Conservation (phyloP, 2,113 vertebrate species). For the Colius striatus region DNA sequence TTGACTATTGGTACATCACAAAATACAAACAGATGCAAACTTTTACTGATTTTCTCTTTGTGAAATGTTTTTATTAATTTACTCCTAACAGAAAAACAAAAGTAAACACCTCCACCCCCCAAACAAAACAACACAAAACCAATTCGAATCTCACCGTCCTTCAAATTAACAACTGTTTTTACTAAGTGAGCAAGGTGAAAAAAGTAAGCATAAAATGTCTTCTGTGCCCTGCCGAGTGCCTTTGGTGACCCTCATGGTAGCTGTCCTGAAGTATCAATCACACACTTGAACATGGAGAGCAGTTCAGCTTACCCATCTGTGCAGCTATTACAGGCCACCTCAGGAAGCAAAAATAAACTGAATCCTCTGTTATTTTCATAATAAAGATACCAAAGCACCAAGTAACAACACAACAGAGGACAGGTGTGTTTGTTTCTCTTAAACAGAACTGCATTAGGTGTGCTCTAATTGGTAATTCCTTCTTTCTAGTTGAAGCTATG, state of each 20-base stretch:
- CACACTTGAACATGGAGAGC: neutral
- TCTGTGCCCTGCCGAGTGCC: neutral
- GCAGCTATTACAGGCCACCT: neutral
- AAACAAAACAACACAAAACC: neutral
- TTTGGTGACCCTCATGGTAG: neutral
- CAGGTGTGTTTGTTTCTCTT: neutral
- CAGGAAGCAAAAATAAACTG: neutral
- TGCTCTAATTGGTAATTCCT: neutral
- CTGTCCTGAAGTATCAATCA: neutral
- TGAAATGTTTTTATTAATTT: neutral
- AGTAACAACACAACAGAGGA: neutral
- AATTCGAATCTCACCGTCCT: neutral
- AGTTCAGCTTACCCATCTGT: neutral
- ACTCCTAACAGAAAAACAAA: neutral
- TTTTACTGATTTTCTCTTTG: neutral
- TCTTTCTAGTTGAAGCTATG: neutral
- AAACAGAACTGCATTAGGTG: neutral
- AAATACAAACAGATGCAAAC: neutral
- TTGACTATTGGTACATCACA: neutral
- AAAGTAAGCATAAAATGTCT: too few species aligned
- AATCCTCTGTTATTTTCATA: conserved; percentile 4
- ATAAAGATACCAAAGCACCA: neutral
- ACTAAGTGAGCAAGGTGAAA: neutral
- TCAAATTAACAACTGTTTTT: neutral
- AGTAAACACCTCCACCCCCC: too few species aligned